Evolutionary conservation across 2,113 vertebrate species (phyloP).

Genomic region (Dermatemys mawii): DNA sequence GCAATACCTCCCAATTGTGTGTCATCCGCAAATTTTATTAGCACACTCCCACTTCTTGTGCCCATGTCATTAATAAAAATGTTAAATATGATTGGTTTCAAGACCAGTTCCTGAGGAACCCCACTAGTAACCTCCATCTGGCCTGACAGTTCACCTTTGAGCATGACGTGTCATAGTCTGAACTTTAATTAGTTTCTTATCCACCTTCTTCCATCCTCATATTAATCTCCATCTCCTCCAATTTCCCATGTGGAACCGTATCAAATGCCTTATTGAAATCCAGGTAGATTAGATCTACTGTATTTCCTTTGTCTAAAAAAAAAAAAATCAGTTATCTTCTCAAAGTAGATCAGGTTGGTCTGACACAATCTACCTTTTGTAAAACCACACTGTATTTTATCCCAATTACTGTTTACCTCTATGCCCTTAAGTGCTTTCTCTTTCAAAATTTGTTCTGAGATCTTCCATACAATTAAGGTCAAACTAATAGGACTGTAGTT

Average conservation of each 20-base stretch:
- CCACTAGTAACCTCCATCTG: not conserved
- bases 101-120: not conserved
- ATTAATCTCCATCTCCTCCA: not conserved
- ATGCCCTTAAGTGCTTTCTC: not conserved
- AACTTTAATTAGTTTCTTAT: not conserved
- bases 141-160: not conserved
- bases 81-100: not conserved
- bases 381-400: not conserved
- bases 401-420: not conserved
- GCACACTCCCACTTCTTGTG: too few species aligned
- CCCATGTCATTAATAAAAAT: not conserved
- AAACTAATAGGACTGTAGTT: not conserved
- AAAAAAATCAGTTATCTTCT: not conserved
- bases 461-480: not conserved
- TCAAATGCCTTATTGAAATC: not conserved
- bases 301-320: not conserved
- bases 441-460: not conserved
- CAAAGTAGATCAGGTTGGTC: not conserved
- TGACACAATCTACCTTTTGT: not conserved
- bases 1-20: too few species aligned
- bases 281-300: not conserved
- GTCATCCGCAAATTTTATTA: too few species aligned
- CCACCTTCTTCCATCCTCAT: not conserved
- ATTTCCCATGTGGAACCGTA: not conserved
- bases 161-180: not conserved